Base-by-base conservation (phyloP, 1,140 invertebrate species). In the Heliconius melpomene region DNA sequence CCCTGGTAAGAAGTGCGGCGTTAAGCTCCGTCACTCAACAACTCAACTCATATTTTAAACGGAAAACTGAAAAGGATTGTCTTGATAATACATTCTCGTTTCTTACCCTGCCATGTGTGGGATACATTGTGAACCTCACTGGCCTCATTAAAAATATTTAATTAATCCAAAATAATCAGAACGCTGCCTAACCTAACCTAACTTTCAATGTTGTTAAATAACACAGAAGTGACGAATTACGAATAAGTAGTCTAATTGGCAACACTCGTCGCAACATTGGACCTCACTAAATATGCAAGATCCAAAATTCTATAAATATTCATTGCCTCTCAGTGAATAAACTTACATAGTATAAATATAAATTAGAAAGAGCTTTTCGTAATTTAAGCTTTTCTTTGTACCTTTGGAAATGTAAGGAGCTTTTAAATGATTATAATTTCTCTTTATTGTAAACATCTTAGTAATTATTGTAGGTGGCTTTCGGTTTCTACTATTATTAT, bases 281-380 rank as follows among this genome's bases (percentile, higher is more conserved):
- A 9, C 60, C 26, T 66, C 16, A 3, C 60, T 66, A 66, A 66
- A 66, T 66, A 66, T 66, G 60, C 60, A 66, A 66, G 26, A 66
- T 66, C 60, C 60, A 29, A 66, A 66, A 26, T 66, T 66, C 60
- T 66, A 66, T 66, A 66, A 66, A 66, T 66, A 66, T 66, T 66
- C 60, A 66, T 66, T 7, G 9, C 26, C 26, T 13, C 60, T 66
- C 23, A 29, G 13, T 11, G 60, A 66, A 66, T 66, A 66, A 66
- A 66, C 60, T 66, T 66, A 66, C 60, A 66, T 66, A 66, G 26
- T 66, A 66, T 66, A 66, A 66, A 66, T 57, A 57, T 66, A 26
- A 66, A 66, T 66, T 66, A 66, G 60, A 66, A 66, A 66, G 3
- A 66, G 60, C 60, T 66, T 66, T 66, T 66, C n/a, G 23, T 66